These are phyloP conservation scores for Dioctria rufipes DNA, from an alignment of 2,888 invertebrate genomes.

Conservation along the genomic window DNA sequence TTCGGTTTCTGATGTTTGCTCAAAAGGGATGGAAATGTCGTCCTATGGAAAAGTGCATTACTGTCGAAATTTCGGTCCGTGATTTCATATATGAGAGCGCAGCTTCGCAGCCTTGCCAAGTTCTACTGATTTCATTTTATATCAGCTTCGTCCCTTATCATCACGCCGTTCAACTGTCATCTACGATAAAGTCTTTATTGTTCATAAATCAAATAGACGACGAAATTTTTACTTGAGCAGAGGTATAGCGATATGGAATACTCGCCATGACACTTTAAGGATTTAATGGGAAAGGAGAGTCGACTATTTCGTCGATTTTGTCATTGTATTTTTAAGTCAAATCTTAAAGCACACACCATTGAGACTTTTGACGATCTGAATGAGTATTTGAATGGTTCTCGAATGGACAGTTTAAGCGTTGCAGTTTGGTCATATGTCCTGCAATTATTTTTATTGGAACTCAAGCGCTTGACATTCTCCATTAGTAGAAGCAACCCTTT, in stretches of 20 bases:
- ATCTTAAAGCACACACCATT: background rate
- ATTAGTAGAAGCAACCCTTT: too few species aligned
- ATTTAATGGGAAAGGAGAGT: background rate
- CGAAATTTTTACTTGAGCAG: constrained; percentile 8
- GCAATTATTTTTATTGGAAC: too few species aligned
- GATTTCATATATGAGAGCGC: constrained; percentile 31
- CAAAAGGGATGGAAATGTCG: constrained; percentile 48
- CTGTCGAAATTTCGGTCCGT: constrained; percentile 41
- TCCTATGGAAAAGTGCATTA: constrained; percentile 39
- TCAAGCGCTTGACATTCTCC: too few species aligned
- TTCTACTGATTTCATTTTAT: background rate
- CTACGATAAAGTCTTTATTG: background rate
- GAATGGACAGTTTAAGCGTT: too few species aligned
- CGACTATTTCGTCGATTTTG: background rate
- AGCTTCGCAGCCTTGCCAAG: constrained; percentile 24
- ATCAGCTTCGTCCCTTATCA: background rate
- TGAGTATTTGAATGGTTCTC: too few species aligned
- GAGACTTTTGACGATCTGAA: background rate
- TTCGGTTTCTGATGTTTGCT: constrained; percentile 37
- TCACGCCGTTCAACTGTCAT: background rate
- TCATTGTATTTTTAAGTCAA: background rate
- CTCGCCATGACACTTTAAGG: background rate
- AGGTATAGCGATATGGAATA: constrained; percentile 16
- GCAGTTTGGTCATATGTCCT: too few species aligned
- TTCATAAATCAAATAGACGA: constrained; percentile 40